phyloP scores from a whole-genome alignment of 2,113 vertebrate species.

The Peucedramus taeniatus region DNA sequence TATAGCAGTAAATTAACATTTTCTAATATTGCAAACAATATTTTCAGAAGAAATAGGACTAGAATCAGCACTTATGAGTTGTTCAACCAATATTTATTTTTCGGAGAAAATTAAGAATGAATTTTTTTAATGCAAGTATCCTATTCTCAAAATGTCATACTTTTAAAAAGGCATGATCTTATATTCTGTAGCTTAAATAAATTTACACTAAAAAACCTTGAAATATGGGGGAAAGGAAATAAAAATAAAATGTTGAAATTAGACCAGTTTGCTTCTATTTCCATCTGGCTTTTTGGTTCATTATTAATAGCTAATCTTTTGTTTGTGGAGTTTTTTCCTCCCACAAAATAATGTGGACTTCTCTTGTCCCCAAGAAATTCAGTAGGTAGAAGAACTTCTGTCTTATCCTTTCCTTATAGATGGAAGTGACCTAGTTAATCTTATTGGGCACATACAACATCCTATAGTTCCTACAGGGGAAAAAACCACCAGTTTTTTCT shows the following conservation, averaged over 20 bases:
- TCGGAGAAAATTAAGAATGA: background rate
- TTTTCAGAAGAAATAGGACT: background rate
- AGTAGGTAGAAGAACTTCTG: background rate
- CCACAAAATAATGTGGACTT: background rate
- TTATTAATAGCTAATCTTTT: background rate
- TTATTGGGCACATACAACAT: accelerated
- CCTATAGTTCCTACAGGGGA: background rate
- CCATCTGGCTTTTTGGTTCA: background rate
- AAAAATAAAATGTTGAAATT: background rate
- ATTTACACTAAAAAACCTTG: background rate
- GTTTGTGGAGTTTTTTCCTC: accelerated
- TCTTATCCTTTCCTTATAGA: background rate
- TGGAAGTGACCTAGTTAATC: background rate
- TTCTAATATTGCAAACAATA: background rate
- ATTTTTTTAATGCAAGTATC: background rate
- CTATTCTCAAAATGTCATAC: background rate
- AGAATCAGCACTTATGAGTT: background rate
- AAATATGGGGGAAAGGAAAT: background rate
- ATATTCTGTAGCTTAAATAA: background rate
- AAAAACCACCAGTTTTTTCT: background rate
- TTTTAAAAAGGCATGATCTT: background rate
- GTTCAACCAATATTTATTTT: background rate
- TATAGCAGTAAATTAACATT: background rate
- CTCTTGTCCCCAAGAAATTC: background rate
- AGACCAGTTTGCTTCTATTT: background rate